A percentile compares a stretch with the other conserved stretches of the same genome.
These are phyloP conservation scores for Hydropsyche betteni DNA, from an alignment of 2,888 invertebrate genomes.

Conservation along the genomic window DNA sequence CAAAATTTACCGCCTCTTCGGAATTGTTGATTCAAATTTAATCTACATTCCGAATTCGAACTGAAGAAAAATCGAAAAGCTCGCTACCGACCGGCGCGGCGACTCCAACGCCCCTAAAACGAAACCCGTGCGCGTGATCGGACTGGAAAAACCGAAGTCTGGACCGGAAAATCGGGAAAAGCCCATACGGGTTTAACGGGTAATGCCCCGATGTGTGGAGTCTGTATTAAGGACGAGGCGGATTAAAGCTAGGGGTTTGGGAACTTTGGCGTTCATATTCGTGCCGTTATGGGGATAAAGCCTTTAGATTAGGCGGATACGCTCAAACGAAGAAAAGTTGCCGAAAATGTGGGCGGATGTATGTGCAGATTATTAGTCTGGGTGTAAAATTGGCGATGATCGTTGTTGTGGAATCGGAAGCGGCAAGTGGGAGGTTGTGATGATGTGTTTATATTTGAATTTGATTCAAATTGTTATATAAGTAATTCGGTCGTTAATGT, in stretches of 20 bases:
- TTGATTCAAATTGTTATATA: no score
- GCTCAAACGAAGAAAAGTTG: no score
- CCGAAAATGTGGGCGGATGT: no score
- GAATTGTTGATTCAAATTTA: constrained; percentile 6
- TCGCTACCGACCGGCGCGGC: neutral
- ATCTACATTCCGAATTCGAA: constrained; percentile 3
- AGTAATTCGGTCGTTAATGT: no score
- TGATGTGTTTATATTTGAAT: no score
- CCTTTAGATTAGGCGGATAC: neutral
- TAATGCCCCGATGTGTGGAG: constrained; percentile 8
- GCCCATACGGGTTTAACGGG: constrained; percentile 3
- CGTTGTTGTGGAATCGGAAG: no score
- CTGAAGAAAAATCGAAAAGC: neutral
- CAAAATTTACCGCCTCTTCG: no score
- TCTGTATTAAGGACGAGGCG: neutral
- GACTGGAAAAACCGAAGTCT: neutral
- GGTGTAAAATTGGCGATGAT: no score
- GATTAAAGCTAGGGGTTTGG: neutral
- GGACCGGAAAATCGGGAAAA: neutral
- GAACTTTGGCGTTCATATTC: constrained; percentile 4
- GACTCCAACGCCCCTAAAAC: constrained; percentile 11
- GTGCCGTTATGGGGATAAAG: neutral
- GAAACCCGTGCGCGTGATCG: constrained; percentile 26
- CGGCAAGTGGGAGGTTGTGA: no score
- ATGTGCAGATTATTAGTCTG: no score